phyloP scores from a whole-genome alignment of 2,888 invertebrate species.

The Acanthococcus lagerstroemiae region DNA sequence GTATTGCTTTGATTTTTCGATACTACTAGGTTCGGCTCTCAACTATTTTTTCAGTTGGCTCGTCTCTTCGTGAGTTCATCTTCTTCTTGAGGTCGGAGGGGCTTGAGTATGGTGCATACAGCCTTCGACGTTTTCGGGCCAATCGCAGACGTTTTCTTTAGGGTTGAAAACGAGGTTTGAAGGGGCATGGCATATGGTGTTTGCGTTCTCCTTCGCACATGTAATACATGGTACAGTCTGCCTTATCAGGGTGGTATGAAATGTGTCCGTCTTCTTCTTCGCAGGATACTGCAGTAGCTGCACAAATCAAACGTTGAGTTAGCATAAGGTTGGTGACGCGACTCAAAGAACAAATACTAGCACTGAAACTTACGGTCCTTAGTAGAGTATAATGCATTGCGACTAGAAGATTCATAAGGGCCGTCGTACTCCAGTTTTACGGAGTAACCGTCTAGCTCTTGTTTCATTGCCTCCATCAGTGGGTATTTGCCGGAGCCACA shows the following conservation, averaged over 20 bases:
- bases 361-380: slow-evolving; percentile 67
- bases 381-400: slow-evolving; percentile 63
- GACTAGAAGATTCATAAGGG: slow-evolving; percentile 65
- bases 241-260: slow-evolving; percentile 81
- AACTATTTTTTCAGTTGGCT: too few relatives aligned
- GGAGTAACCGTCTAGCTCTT: slow-evolving; percentile 71
- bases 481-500: slow-evolving; percentile 89
- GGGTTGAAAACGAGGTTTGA: slow-evolving; percentile 84
- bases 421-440: slow-evolving; percentile 75
- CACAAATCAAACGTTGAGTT: too few relatives aligned
- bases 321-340: too few relatives aligned
- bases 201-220: slow-evolving; percentile 93
- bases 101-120: slow-evolving; percentile 63
- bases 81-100: slow-evolving; percentile 44
- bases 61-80: background rate
- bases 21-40: too few relatives aligned
- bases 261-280: slow-evolving; percentile 93
- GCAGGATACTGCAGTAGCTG: slow-evolving; percentile 79
- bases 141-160: slow-evolving; percentile 88
- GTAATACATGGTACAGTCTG: slow-evolving; percentile 87
- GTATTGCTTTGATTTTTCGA: too few relatives aligned
- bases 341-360: too few relatives aligned
- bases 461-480: slow-evolving; percentile 72
- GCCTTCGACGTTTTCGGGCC: slow-evolving; percentile 89
- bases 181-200: slow-evolving; percentile 93